Conservation (phyloP, 2,113 vertebrate species). For the Trogon melanurus region DNA sequence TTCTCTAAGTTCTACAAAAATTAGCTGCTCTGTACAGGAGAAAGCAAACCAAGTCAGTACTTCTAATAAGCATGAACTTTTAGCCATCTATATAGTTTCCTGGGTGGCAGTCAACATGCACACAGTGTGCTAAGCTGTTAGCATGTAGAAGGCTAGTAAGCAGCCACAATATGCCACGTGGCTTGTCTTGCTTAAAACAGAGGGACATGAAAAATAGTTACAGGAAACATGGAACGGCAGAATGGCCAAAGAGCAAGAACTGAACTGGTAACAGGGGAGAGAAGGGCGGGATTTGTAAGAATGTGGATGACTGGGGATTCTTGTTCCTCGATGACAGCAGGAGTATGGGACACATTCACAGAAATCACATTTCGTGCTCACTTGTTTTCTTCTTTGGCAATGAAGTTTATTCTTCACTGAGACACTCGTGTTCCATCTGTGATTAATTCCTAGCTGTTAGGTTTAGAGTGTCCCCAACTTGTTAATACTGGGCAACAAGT, state of each 20-base stretch:
- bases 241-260: neutral
- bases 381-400: neutral
- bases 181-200: neutral
- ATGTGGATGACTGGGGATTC: neutral
- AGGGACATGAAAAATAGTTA: neutral
- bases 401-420: neutral
- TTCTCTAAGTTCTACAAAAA: neutral
- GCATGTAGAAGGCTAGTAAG: neutral
- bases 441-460: neutral
- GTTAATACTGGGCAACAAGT: neutral
- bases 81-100: neutral
- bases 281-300: neutral
- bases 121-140: neutral
- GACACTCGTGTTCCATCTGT: neutral
- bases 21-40: neutral
- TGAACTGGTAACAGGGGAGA: neutral
- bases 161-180: neutral
- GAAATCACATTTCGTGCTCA: neutral
- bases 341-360: neutral
- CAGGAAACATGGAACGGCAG: neutral
- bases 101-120: neutral
- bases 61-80: neutral
- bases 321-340: neutral
- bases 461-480: neutral
- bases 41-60: neutral